Evolutionary conservation across 2,797 vertebrate genomes (phyloP).

Genomic region (Graptemys geographica): DNA sequence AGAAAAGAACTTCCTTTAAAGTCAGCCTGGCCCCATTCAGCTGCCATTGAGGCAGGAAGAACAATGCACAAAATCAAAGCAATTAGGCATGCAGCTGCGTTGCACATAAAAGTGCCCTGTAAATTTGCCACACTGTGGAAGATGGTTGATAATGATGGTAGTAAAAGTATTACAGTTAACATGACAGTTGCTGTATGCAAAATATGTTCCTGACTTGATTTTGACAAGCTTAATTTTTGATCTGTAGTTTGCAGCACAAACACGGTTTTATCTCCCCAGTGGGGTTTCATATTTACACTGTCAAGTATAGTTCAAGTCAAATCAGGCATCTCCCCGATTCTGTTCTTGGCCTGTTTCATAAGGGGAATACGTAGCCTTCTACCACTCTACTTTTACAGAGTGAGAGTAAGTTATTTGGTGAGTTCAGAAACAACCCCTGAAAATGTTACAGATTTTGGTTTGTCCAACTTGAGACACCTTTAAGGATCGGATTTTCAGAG

Average conservation of each 20-base stretch:
- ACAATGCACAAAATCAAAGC: background rate
- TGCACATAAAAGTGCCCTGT: accelerated
- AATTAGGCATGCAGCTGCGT: accelerated
- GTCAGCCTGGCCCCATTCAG: background rate
- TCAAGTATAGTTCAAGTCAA: background rate
- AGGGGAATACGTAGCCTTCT: background rate
- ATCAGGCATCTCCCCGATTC: background rate
- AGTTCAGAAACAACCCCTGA: background rate
- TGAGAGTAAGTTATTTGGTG: background rate
- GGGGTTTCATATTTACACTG: background rate
- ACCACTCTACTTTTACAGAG: background rate
- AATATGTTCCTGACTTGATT: accelerated
- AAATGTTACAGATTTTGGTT: background rate
- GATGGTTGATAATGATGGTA: accelerated
- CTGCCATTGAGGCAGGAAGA: background rate
- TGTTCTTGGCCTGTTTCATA: background rate
- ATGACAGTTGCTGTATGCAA: background rate
- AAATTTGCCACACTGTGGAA: background rate
- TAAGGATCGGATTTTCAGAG: background rate
- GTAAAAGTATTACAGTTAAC: background rate
- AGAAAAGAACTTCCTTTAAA: background rate
- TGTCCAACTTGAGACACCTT: background rate
- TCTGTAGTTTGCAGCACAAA: background rate
- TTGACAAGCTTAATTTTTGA: background rate
- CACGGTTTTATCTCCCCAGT: background rate